Conservation (phyloP, 2,113 vertebrate species). For the Tor tambroides region DNA sequence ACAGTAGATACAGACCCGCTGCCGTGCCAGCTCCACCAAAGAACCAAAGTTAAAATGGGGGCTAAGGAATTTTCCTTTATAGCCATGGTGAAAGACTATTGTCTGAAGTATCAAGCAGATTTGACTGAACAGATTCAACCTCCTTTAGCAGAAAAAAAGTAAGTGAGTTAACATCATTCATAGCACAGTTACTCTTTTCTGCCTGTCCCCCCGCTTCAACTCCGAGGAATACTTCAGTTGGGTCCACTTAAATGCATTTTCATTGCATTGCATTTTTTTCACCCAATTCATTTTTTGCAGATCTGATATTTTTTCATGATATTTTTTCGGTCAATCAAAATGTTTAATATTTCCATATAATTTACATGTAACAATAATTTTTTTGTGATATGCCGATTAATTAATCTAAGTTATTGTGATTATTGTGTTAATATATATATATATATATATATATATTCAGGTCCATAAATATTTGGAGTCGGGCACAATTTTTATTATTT, state of each 20-base stretch:
- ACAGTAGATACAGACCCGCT: neutral
- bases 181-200: neutral
- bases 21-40: neutral
- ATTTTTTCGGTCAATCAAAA: too few relatives aligned
- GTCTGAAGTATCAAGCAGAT: slow-evolving; percentile 9
- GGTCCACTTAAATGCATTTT: neutral
- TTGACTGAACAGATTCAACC: neutral
- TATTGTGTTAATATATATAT: too few relatives aligned
- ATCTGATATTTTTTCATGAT: too few relatives aligned
- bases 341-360: too few relatives aligned
- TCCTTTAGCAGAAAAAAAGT: neutral
- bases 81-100: neutral
- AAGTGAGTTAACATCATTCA: neutral
- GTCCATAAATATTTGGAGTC: too few relatives aligned
- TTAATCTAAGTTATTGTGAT: too few relatives aligned
- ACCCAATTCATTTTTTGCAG: too few relatives aligned
- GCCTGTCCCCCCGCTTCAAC: neutral
- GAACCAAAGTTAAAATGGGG: slow-evolving; percentile 2
- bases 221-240: neutral
- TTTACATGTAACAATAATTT: too few relatives aligned
- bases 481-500: too few relatives aligned
- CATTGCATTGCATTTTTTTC: too few relatives aligned
- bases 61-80: neutral
- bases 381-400: too few relatives aligned
- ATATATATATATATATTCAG: too few relatives aligned